Evolutionary conservation across 2,888 invertebrate genomes (phyloP).

Genomic region (Thereva unica): DNA sequence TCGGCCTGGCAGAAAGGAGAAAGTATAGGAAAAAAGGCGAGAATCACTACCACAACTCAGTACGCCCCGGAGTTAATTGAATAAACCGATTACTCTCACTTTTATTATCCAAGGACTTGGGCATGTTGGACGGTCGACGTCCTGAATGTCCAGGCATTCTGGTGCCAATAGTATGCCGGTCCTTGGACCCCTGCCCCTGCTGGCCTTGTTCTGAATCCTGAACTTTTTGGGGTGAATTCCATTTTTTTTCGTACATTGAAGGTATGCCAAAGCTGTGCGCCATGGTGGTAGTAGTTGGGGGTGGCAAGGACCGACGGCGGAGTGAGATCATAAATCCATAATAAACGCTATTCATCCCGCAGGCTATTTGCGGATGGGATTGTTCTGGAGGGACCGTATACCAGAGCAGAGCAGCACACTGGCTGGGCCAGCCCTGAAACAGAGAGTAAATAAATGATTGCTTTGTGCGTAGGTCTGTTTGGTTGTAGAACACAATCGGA

Average conservation of each 20-base stretch:
- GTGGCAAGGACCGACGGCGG: slow-evolving; percentile 18
- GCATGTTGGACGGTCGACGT: neutral
- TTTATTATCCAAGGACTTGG: slow-evolving; percentile 34
- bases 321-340: slow-evolving; percentile 41
- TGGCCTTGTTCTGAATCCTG: slow-evolving; percentile 22
- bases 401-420: no score
- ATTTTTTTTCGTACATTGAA: no score
- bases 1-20: slow-evolving; percentile 32
- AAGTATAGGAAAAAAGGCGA: slow-evolving; percentile 27
- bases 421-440: neutral
- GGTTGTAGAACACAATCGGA: slow-evolving; percentile 39
- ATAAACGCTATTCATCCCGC: slow-evolving; percentile 40
- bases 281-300: no score
- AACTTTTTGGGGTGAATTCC: neutral
- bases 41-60: slow-evolving; percentile 20
- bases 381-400: slow-evolving; percentile 7
- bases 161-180: slow-evolving; percentile 22
- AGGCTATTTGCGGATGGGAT: slow-evolving; percentile 38
- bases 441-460: slow-evolving; percentile 42
- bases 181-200: slow-evolving; percentile 6
- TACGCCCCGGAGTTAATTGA: slow-evolving; percentile 45
- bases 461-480: slow-evolving; percentile 35
- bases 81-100: slow-evolving; percentile 44
- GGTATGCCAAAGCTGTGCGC: no score
- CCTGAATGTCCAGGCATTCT: neutral